Percentiles rank a stretch among this genome's conserved stretches.
Conservation (phyloP, 2,888 invertebrate genomes). For the Petrophora chlorosata region DNA sequence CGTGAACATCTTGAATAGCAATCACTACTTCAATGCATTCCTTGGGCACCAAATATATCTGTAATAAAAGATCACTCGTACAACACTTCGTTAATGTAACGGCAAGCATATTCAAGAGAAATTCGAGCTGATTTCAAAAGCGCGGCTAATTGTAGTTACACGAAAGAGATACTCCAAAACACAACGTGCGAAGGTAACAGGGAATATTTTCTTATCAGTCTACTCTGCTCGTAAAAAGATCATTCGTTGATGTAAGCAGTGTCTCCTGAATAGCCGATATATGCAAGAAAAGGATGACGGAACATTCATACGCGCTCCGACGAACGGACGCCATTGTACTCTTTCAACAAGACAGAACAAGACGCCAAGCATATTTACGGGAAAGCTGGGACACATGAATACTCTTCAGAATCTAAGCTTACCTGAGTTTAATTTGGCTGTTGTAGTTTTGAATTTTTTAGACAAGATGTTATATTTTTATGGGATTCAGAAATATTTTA, state of each 20-base stretch:
- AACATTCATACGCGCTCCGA: slow-evolving; percentile 75
- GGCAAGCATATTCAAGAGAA: slow-evolving; percentile 37
- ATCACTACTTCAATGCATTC: slow-evolving; percentile 40
- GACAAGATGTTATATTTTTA: slow-evolving; percentile 22
- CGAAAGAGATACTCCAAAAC: slow-evolving; percentile 75
- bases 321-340: slow-evolving; percentile 79
- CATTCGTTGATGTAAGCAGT: slow-evolving; percentile 76
- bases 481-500: slow-evolving; percentile 59
- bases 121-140: slow-evolving; percentile 52
- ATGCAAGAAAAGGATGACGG: slow-evolving; percentile 84
- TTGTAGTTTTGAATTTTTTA: slow-evolving; percentile 15
- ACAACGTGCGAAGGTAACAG: slow-evolving; percentile 80
- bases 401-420: slow-evolving; percentile 22
- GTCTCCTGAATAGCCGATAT: slow-evolving; percentile 79
- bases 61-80: slow-evolving; percentile 41
- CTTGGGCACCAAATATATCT: slow-evolving; percentile 41
- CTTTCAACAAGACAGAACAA: slow-evolving; percentile 51
- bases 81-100: slow-evolving; percentile 26
- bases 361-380: slow-evolving; percentile 36
- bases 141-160: slow-evolving; percentile 67
- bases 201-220: slow-evolving; percentile 78
- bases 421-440: slow-evolving; percentile 35
- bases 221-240: slow-evolving; percentile 80
- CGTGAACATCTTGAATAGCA: slow-evolving; percentile 76
- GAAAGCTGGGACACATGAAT: not conserved